A percentile compares a stretch with the other conserved stretches of the same genome.
Evolutionary conservation across 2,113 vertebrate species (phyloP).

Genomic region (Desmodus rotundus): DNA sequence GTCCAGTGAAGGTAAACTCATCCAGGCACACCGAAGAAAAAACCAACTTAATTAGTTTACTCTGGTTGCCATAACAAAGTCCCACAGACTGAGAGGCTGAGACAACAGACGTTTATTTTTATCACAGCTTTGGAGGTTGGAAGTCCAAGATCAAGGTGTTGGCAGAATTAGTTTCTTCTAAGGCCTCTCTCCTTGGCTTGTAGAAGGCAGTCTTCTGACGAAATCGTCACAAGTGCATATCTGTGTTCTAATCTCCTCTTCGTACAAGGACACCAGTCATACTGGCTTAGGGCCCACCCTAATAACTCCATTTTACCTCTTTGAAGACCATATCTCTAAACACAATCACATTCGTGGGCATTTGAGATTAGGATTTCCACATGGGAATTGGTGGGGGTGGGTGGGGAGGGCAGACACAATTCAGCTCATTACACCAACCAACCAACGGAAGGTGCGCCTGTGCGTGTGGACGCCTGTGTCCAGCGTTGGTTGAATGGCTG

Average conservation of each 20-base stretch:
- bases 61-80: neutral
- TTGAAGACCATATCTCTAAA: neutral
- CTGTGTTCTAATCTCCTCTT: neutral
- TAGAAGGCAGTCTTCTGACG: neutral
- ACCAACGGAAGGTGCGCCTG: neutral
- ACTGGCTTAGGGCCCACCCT: neutral
- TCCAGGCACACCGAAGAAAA: neutral
- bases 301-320: neutral
- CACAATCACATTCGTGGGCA: neutral
- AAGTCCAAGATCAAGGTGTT: neutral
- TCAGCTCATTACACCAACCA: neutral
- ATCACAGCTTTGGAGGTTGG: neutral
- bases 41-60: neutral
- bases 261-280: neutral
- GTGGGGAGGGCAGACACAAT: neutral
- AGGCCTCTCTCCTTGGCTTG: neutral
- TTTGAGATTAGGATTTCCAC: neutral
- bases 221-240: neutral
- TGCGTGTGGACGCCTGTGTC: accelerated
- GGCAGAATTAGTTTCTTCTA: neutral
- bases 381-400: neutral
- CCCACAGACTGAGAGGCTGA: neutral
- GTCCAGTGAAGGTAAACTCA: neutral
- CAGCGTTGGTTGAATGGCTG: too few species aligned
- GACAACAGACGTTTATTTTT: neutral